Evolutionary conservation across 64 coral and sea anemone species (phyloP), one percentile per base, ranked within the genome.

Genomic region (Cladopsammia gracilis): DNA sequence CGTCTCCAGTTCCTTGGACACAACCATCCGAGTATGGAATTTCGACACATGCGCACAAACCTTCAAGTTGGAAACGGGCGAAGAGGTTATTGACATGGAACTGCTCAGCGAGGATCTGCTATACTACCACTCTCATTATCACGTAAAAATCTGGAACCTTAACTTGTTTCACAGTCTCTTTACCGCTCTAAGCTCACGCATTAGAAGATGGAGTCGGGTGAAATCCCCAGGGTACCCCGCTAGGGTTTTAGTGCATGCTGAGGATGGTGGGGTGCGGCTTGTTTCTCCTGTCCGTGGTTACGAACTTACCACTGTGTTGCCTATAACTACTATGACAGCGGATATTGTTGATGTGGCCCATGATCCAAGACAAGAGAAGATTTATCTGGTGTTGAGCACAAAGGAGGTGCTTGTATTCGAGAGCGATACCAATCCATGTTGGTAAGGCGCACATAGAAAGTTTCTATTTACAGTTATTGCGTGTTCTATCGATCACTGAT

Each of bases 1-100:
- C 0, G 80, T 99, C 15, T 99, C 98, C 18, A 95, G 98, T 25
- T 99, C 98, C 16, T 70, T 87, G 74, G 98, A 99, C 71, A 96
- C 94, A 64, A 99, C 98, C 2, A 87, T 99, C 49, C 94, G 98
- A 5, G 60, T 99, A 50, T 99, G 98, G 98, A 96, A 93, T 71
- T 96, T 99, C n/a, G 98, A 99, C 20, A 99, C 98, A 4, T 96
- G 96, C 43, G 66, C 98, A 13, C 98, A 94, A 52, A 96, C 91
- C 3, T 99, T 88, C 85, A 82, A 88, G 56, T 76, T 98, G 16
- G 87, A 99, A 76, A 96, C 98, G 22, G 98, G 92, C 13, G 98
- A 99, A 14, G 91, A 92, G 19, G 88, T 99, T 10, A 19, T 96
- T 4, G 68, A 89, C n/a, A 91, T 99, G 83, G 89, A 89, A n/a